Conservation (phyloP, 92 coral and sea anemone genomes). For the Parazoanthus swiftii region DNA sequence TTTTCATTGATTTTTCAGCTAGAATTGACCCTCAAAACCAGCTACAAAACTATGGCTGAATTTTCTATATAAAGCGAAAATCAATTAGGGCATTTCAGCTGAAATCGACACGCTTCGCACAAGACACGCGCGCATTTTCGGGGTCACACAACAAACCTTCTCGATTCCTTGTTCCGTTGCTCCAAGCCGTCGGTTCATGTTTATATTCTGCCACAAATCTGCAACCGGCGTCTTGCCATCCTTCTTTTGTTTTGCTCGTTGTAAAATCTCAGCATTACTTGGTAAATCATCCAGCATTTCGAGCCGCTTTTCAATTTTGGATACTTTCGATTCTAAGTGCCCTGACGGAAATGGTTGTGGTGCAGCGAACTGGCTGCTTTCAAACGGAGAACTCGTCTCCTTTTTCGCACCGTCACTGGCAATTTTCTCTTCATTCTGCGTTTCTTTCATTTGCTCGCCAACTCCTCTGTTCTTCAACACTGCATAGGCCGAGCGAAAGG, state of each 20-base stretch:
- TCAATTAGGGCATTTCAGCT: background rate
- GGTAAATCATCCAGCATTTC: slow-evolving; percentile 88
- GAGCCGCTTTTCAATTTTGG: slow-evolving; percentile 77
- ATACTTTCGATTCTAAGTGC: slow-evolving; percentile 77
- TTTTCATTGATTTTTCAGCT: background rate
- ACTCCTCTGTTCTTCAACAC: slow-evolving; percentile 56
- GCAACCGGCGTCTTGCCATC: slow-evolving; percentile 85
- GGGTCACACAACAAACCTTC: slow-evolving; percentile 63
- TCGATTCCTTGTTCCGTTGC: slow-evolving; percentile 96
- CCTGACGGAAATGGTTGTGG: slow-evolving; percentile 41
- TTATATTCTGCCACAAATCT: slow-evolving; percentile 98
- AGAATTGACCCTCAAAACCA: background rate
- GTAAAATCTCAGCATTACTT: slow-evolving; percentile 80
- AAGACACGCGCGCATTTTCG: background rate
- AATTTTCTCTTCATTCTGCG: slow-evolving; percentile 40
- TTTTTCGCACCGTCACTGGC: slow-evolving; percentile 27
- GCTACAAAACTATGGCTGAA: background rate
- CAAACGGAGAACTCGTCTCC: background rate
- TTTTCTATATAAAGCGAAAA: background rate
- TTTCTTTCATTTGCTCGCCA: slow-evolving; percentile 21
- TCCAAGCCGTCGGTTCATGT: slow-evolving; percentile 90
- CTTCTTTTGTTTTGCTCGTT: slow-evolving; percentile 76
- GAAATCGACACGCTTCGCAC: background rate
- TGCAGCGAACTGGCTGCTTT: slow-evolving; percentile 11
- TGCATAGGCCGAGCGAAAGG: slow-evolving; percentile 75